Evolutionary conservation across 2,888 invertebrate genomes (phyloP).

Genomic region (Dryocosmus kuriphilus): DNA sequence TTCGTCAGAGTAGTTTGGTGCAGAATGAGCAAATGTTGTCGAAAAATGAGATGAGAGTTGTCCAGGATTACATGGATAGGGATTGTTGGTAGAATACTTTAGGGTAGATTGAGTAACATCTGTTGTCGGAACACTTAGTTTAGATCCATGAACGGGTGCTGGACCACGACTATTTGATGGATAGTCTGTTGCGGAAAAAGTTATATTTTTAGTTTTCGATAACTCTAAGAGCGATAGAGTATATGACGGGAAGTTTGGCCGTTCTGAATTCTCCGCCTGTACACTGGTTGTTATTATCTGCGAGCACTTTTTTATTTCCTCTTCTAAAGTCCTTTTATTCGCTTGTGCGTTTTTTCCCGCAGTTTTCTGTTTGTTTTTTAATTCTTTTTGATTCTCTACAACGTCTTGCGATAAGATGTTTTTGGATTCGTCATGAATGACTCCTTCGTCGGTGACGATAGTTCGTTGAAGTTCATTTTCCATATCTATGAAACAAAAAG

Average conservation of each 20-base stretch:
- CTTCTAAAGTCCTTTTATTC: background rate
- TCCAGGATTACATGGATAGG: no score
- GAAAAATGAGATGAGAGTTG: background rate
- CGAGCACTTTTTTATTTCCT: background rate
- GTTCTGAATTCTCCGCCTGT: background rate
- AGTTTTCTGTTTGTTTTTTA: background rate
- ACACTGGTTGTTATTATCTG: background rate
- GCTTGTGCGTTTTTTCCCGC: background rate
- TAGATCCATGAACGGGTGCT: background rate
- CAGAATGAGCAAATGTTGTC: no score
- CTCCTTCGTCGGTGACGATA: no score
- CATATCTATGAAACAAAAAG: no score
- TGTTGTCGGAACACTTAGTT: no score
- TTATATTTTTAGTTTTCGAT: background rate
- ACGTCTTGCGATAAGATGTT: no score
- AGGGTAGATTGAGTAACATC: background rate
- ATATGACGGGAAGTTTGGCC: background rate
- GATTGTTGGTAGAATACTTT: background rate
- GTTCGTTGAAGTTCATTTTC: no score
- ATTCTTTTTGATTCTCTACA: no score
- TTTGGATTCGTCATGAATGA: no score
- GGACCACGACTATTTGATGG: background rate
- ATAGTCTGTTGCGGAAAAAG: background rate
- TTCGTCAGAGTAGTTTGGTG: no score
- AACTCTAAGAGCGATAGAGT: background rate